Conservation (phyloP, 2,113 vertebrate species). For the Poeciliopsis occidentalis region DNA sequence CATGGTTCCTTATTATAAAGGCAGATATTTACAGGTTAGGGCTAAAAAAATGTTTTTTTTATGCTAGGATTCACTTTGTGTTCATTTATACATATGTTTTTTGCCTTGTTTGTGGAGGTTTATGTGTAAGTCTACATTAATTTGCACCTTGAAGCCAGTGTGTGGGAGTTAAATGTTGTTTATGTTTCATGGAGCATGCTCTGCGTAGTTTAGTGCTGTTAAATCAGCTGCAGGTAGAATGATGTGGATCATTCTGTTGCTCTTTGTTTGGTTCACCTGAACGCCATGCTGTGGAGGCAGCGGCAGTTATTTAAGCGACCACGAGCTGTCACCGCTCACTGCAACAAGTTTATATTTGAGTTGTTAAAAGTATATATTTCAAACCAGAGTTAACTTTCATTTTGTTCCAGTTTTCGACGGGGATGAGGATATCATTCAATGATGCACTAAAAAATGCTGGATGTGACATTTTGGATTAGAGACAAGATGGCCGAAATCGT, state of each 20-base stretch:
- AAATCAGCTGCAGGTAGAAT: conserved; percentile 57
- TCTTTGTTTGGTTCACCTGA: not conserved
- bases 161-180: conserved; percentile 62
- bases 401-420: not conserved
- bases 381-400: not conserved
- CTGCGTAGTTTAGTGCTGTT: conserved; percentile 30
- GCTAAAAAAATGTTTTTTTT: not conserved
- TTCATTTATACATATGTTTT: conserved; percentile 1
- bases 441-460: not conserved
- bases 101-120: conserved; percentile 19
- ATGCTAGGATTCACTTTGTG: not conserved
- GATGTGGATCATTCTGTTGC: not conserved
- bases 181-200: conserved; percentile 54
- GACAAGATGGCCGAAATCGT: not conserved
- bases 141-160: conserved; percentile 36
- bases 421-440: not conserved
- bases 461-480: not conserved
- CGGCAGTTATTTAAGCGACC: too few relatives aligned
- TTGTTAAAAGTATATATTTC: not conserved
- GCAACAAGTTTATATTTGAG: not conserved
- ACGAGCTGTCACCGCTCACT: too few relatives aligned
- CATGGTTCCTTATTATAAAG: too few relatives aligned
- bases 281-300: too few relatives aligned
- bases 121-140: conserved; percentile 9
- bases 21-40: not conserved